These are phyloP conservation scores for Cyprinodon brontotheroides DNA, from an alignment of 2,113 vertebrate species.

Conservation along the genomic window DNA sequence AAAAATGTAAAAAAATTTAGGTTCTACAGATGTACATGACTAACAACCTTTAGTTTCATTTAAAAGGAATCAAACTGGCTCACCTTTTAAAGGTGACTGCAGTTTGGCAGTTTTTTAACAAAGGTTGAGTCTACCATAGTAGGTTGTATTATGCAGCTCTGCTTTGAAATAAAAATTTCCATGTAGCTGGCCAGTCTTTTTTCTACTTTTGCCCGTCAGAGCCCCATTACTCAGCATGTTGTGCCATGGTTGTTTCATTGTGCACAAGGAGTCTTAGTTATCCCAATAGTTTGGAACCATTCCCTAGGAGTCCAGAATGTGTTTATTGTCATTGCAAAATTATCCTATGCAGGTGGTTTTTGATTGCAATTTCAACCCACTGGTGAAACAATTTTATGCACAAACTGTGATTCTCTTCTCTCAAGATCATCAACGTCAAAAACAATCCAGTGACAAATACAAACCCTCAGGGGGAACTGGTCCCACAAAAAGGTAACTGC, in stretches of 20 bases:
- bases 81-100: conserved; percentile 3
- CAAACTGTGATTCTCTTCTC: not conserved
- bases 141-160: not conserved
- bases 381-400: conserved; percentile 24
- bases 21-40: not conserved
- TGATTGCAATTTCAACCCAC: conserved; percentile 34
- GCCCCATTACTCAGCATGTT: conserved; percentile 35
- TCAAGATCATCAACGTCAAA: conserved; percentile 30
- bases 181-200: conserved; percentile 16
- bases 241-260: conserved; percentile 39
- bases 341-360: conserved; percentile 38
- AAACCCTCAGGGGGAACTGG: not conserved
- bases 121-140: conserved; percentile 2
- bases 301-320: conserved; percentile 11
- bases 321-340: not conserved
- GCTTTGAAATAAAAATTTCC: conserved; percentile 33
- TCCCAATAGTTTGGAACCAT: conserved; percentile 18
- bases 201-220: conserved; percentile 19
- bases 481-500: not conserved
- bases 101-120: conserved; percentile 9
- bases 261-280: conserved; percentile 20
- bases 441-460: not conserved
- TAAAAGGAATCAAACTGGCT: not conserved
- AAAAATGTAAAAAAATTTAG: no score
- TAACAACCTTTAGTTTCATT: not conserved